These are phyloP conservation scores for Acanthosepion pharaonis DNA, from an alignment of 2,888 invertebrate species.

Conservation along the genomic window DNA sequence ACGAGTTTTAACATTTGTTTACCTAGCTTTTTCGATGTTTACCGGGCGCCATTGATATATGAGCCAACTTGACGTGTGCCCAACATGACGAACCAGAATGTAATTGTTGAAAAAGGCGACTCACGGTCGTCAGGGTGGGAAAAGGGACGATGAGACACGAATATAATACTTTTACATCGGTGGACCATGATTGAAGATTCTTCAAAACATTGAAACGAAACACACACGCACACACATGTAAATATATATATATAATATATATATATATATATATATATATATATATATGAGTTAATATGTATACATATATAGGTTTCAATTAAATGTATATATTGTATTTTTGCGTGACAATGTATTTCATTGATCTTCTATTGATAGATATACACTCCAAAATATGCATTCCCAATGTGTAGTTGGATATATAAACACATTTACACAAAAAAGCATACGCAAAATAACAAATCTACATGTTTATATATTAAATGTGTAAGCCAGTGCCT, in stretches of 20 bases:
- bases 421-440: background rate
- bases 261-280: background rate
- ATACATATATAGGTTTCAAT: background rate
- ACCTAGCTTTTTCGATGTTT: slow-evolving; percentile 2
- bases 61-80: background rate
- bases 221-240: background rate
- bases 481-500: background rate
- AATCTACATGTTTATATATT: background rate
- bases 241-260: background rate
- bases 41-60: background rate
- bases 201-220: background rate
- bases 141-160: background rate
- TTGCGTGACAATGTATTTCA: background rate
- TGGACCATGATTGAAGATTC: background rate
- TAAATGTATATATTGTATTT: background rate
- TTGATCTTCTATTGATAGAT: background rate
- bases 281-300: no score
- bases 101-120: slow-evolving; percentile 33
- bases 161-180: background rate
- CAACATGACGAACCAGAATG: slow-evolving; percentile 33
- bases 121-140: background rate
- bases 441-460: background rate
- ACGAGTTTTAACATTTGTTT: background rate
- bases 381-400: background rate
- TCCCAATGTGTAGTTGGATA: background rate